Evolutionary conservation across 2,888 invertebrate species (phyloP), one percentile per base, ranked within the genome.

Genomic region (Chalcis sispes): DNA sequence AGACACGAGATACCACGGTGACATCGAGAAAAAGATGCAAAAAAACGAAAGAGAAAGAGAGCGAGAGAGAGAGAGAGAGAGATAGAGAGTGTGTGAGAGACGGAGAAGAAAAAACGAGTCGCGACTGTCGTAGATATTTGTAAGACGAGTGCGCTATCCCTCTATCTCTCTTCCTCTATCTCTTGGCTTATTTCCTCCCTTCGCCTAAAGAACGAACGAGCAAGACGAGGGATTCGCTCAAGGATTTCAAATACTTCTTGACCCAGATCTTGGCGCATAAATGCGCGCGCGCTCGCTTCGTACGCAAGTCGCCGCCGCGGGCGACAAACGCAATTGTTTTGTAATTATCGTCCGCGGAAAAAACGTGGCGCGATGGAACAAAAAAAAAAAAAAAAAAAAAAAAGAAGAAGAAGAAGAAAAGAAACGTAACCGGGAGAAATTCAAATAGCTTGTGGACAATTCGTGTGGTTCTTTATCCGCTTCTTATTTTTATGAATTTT

Each of bases 211-310:
- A 56, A 27, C 40, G 3, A 36, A 13, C 20, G 54, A 42, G 46
- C 61, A 42, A 58, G 58, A 50, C 50, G 4, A 20, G 4, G 74
- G 36, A 70, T 74, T 52, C 58, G 61, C 65, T 85, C 87, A 88
- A 87, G 87, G 87, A 87, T 85, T 82, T 81, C 83, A 85, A 85
- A 78, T 71, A 85, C 84, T 85, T 82, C 86, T 85, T 85, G 87
- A 87, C 87, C 88, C 85, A 88, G 85, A 88, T 88, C 86, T 87
- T 87, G 84, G 77, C 72, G 81, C 27, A n/a, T 15, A 23, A 27
- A 13, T 4, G 1, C 40, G 77, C 72, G 81, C 27, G 23, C 20
- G 36, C 56, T 27, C 13, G 1, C 40, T 18, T 23, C 20, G 54
- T n/a, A n/a, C n/a, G n/a, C n/a, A n/a, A 36, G 7, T 4, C 29